Conservation (phyloP, 2,113 vertebrate genomes). For the Bucco capensis region DNA sequence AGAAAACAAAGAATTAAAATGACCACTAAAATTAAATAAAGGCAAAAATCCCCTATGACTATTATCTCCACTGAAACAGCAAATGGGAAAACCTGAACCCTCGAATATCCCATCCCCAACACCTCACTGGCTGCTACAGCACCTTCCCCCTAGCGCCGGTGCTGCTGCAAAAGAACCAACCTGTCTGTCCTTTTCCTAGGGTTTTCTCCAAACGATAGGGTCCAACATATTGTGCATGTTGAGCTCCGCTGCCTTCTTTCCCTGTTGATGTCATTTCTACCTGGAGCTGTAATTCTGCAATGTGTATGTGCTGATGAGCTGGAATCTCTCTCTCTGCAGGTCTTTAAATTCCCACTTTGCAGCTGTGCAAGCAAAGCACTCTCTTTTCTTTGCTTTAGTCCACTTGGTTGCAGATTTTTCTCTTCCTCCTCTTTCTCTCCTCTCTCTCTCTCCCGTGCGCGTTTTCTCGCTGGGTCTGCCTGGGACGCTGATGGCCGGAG, state of each 20-base stretch:
- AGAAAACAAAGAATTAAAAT: neutral
- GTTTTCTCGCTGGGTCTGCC: slow-evolving; percentile 26
- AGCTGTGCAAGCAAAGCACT: slow-evolving; percentile 62
- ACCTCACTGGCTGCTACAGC: slow-evolving; percentile 43
- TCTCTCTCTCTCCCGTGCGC: neutral
- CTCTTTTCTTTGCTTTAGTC: slow-evolving; percentile 51
- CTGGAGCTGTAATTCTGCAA: slow-evolving; percentile 63
- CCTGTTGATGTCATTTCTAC: slow-evolving; percentile 93
- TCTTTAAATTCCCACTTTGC: slow-evolving; percentile 69
- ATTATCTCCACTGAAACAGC: neutral
- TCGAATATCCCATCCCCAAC: slow-evolving; percentile 31
- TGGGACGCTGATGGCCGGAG: slow-evolving; percentile 22
- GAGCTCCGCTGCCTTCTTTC: slow-evolving; percentile 95
- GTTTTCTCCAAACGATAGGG: slow-evolving; percentile 99
- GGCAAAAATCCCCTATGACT: neutral
- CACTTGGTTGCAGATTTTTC: slow-evolving; percentile 57
- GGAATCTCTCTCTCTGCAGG: slow-evolving; percentile 56
- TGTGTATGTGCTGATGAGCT: slow-evolving; percentile 65
- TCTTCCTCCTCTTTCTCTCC: slow-evolving; percentile 39
- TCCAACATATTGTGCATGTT: slow-evolving; percentile 99
- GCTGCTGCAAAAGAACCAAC: slow-evolving; percentile 79
- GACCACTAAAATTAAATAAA: neutral
- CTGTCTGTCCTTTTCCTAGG: slow-evolving; percentile 99
- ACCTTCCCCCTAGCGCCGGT: slow-evolving; percentile 29
- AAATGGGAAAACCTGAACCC: slow-evolving; percentile 10